Evolutionary conservation across 2,797 vertebrate genomes (phyloP).

Genomic region (Ceyx erithaca): DNA sequence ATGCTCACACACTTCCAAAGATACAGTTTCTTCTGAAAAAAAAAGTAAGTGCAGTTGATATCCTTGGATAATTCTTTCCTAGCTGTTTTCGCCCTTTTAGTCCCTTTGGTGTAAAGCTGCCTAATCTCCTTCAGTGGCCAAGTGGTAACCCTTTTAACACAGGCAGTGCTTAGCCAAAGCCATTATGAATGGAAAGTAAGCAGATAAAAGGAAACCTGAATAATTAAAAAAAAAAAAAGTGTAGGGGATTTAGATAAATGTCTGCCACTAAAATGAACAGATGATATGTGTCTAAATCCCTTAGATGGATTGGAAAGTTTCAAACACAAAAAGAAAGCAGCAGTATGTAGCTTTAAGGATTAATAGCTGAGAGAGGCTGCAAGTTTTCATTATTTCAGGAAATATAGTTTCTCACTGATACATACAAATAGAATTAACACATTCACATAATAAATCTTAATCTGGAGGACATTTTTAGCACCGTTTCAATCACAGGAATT

Average conservation of each 20-base stretch:
- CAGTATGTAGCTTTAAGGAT: background rate
- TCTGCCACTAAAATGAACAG: constrained; percentile 20
- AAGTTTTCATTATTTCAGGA: constrained; percentile 10
- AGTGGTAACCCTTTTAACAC: background rate
- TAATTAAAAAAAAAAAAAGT: background rate
- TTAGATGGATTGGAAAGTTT: background rate
- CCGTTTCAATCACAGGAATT: background rate
- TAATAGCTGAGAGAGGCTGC: background rate
- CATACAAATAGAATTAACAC: background rate
- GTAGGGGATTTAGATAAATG: background rate
- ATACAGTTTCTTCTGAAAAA: background rate
- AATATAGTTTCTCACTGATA: background rate
- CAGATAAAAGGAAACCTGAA: constrained; percentile 12
- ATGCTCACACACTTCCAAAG: background rate
- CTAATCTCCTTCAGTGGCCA: background rate
- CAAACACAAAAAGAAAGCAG: background rate
- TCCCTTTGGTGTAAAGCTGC: background rate
- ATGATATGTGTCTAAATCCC: background rate
- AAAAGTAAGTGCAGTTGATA: background rate
- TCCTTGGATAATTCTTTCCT: background rate
- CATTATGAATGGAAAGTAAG: background rate
- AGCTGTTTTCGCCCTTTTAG: background rate
- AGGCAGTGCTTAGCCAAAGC: background rate
- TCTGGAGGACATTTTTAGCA: background rate
- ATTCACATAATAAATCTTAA: background rate